These are phyloP conservation scores for Catalaphyllia jardinei DNA, from an alignment of 64 coral and sea anemone species.

Conservation along the genomic window DNA sequence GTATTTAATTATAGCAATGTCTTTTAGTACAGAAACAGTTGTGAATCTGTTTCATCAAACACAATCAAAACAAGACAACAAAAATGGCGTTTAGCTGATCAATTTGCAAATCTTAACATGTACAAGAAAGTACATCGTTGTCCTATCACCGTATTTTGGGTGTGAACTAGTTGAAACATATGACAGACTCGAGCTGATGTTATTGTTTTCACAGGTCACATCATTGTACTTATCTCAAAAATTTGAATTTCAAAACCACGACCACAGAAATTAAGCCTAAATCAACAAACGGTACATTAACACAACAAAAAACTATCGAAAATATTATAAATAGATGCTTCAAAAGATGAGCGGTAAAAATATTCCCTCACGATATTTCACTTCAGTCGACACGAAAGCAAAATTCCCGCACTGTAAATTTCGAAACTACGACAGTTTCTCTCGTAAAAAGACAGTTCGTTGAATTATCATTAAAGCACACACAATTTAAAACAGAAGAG, in stretches of 20 bases:
- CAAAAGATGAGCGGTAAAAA: neutral
- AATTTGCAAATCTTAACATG: neutral
- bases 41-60: neutral
- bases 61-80: neutral
- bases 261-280: neutral
- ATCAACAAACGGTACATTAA: neutral
- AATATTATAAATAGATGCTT: neutral
- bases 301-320: slow-evolving; percentile 13
- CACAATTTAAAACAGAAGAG: neutral
- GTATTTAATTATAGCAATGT: neutral
- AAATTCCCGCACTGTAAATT: neutral
- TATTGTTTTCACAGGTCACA: neutral
- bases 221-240: neutral
- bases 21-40: neutral
- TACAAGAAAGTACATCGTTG: no score
- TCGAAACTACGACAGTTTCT: neutral
- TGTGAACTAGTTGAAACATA: no score
- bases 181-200: no score
- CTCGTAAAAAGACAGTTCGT: neutral
- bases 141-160: no score
- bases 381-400: neutral
- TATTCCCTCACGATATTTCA: neutral
- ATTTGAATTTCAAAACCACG: slow-evolving; percentile 10
- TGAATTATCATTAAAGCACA: neutral
- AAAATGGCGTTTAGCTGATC: neutral